A percentile compares a stretch with the other conserved stretches of the same genome.
Conservation (phyloP, 2,888 invertebrate genomes). For the Acanthosoma haemorrhoidale region DNA sequence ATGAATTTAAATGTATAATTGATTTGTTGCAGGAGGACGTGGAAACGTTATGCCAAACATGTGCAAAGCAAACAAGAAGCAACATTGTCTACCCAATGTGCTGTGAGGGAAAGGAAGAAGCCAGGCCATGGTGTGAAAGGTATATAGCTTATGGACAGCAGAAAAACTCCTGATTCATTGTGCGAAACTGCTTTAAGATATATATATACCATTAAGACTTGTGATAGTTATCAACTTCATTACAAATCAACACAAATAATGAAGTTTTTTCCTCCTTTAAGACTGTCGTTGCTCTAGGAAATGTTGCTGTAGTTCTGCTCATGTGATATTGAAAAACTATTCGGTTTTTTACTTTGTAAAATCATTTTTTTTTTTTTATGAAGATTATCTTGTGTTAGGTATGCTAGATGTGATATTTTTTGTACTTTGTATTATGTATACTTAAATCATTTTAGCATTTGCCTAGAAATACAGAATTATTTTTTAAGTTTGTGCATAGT, state of each 20-base stretch:
- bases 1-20: too few species aligned
- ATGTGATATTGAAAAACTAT: background rate
- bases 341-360: too few species aligned
- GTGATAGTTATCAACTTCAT: background rate
- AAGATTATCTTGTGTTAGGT: too few species aligned
- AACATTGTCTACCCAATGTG: constrained; percentile 45
- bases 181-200: too few species aligned
- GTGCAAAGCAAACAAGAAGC: constrained; percentile 44
- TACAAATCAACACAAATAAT: too few species aligned
- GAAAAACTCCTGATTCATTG: background rate
- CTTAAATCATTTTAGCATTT: too few species aligned
- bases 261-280: too few species aligned
- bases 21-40: constrained; percentile 50
- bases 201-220: too few species aligned
- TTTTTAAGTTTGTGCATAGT: too few species aligned
- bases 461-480: too few species aligned
- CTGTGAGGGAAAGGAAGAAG: constrained; percentile 43
- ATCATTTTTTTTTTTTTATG: background rate
- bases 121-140: constrained; percentile 43
- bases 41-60: constrained; percentile 45
- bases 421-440: background rate
- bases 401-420: background rate
- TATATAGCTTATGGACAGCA: constrained; percentile 42
- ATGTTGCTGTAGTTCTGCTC: background rate
- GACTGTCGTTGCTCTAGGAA: too few species aligned